These are phyloP conservation scores for Ahaetulla prasina DNA, from an alignment of 2,113 vertebrate genomes.

Conservation along the genomic window DNA sequence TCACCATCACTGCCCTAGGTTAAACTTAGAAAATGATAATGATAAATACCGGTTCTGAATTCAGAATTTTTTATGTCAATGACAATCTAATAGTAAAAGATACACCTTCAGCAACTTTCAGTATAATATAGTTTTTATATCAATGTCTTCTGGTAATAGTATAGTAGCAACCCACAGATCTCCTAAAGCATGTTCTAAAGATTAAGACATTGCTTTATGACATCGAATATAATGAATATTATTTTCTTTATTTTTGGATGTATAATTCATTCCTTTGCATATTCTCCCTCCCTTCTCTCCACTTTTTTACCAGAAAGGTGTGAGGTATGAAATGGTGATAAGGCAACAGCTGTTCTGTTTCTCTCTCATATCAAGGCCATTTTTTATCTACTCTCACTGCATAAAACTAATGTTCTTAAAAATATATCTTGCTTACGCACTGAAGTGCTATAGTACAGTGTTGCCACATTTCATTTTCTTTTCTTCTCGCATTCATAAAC, in stretches of 20 bases:
- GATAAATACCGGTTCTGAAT: neutral
- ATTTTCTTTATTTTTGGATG: neutral
- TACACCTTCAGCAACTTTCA: neutral
- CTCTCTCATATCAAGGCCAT: neutral
- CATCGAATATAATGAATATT: neutral
- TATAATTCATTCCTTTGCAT: neutral
- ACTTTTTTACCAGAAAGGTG: neutral
- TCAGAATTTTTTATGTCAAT: neutral
- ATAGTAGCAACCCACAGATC: neutral
- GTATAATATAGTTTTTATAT: neutral
- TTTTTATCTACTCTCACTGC: neutral
- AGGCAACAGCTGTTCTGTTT: neutral
- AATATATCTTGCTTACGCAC: neutral
- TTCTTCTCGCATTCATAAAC: neutral
- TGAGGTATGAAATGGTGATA: neutral
- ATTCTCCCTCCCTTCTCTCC: neutral
- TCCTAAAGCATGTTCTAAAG: neutral
- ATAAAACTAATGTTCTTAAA: neutral
- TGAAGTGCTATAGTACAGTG: neutral
- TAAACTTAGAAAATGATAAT: neutral
- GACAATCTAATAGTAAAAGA: neutral
- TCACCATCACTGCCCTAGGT: neutral
- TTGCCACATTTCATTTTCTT: neutral
- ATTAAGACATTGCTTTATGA: neutral
- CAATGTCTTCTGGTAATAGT: neutral